Conservation (phyloP, 2,888 invertebrate species). For the Orthosia incerta region DNA sequence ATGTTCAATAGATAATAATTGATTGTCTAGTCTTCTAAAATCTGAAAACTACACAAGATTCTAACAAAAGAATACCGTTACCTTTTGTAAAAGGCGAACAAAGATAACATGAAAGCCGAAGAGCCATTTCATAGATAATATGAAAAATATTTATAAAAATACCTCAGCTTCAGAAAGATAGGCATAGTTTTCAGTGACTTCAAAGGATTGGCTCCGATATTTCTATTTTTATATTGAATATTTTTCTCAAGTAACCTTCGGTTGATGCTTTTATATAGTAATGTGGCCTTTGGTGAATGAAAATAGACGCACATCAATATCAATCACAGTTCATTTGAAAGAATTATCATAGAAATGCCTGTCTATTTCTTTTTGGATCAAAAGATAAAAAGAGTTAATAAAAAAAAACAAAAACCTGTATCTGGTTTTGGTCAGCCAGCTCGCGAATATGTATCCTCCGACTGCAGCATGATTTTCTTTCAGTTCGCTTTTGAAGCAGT, state of each 20-base stretch:
- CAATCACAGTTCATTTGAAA: neutral
- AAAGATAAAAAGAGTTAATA: neutral
- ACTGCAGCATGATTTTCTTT: too few species aligned
- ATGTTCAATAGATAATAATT: neutral
- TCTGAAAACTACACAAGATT: neutral
- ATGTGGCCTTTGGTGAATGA: neutral
- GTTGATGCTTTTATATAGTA: neutral
- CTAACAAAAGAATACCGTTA: constrained; percentile 18
- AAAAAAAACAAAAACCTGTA: too few species aligned
- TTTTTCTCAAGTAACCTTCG: constrained; percentile 13
- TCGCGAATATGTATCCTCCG: too few species aligned
- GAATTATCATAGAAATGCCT: neutral
- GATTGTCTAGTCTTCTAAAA: neutral
- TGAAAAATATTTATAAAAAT: constrained; percentile 49
- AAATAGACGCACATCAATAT: neutral
- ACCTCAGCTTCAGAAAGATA: constrained; percentile 8
- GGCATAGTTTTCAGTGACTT: constrained; percentile 44
- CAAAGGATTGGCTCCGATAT: constrained; percentile 44
- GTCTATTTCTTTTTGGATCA: neutral
- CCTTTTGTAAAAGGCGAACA: neutral
- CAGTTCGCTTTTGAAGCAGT: too few species aligned
- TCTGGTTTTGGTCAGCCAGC: too few species aligned
- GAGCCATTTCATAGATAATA: constrained; percentile 31
- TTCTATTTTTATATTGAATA: constrained; percentile 33
- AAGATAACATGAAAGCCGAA: constrained; percentile 36